phyloP scores from a whole-genome alignment of 2,888 invertebrate species.

The Anoplius nigerrimus region DNA sequence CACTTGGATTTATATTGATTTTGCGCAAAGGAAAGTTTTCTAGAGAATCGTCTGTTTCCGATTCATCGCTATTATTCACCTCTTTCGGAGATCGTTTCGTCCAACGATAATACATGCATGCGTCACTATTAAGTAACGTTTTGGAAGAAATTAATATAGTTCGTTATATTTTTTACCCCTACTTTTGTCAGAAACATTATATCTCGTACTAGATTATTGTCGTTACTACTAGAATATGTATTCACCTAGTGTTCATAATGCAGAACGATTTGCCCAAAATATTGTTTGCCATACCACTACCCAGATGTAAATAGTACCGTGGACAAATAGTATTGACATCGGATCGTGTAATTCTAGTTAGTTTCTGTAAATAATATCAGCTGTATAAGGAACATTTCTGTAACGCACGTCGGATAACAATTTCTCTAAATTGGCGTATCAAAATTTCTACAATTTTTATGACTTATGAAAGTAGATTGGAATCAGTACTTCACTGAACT shows the following conservation, averaged over 20 bases:
- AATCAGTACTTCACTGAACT: slow-evolving; percentile 43
- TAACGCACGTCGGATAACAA: too few relatives aligned
- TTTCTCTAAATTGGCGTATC: too few relatives aligned
- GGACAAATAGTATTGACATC: slow-evolving; percentile 8
- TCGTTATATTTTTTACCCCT: too few relatives aligned
- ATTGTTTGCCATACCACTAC: slow-evolving; percentile 10
- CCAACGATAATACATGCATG: slow-evolving; percentile 64
- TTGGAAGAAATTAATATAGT: too few relatives aligned
- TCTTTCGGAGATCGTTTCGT: slow-evolving; percentile 44
- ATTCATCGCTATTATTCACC: background rate
- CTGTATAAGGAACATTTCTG: too few relatives aligned
- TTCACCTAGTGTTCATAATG: slow-evolving; percentile 51
- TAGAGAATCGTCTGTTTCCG: background rate
- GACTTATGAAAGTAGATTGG: too few relatives aligned
- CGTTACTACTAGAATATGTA: too few relatives aligned
- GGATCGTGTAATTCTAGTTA: too few relatives aligned
- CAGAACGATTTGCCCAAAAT: slow-evolving; percentile 1
- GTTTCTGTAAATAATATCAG: too few relatives aligned
- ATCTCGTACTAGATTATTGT: too few relatives aligned
- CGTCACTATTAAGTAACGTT: slow-evolving; percentile 37
- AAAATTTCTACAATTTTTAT: too few relatives aligned
- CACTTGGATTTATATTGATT: slow-evolving; percentile 58
- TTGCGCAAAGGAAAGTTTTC: slow-evolving; percentile 54
- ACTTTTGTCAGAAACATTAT: too few relatives aligned
- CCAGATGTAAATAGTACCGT: slow-evolving; percentile 28